These are phyloP conservation scores for Ooceraea biroi DNA, from an alignment of 1,140 invertebrate genomes.

Conservation along the genomic window DNA sequence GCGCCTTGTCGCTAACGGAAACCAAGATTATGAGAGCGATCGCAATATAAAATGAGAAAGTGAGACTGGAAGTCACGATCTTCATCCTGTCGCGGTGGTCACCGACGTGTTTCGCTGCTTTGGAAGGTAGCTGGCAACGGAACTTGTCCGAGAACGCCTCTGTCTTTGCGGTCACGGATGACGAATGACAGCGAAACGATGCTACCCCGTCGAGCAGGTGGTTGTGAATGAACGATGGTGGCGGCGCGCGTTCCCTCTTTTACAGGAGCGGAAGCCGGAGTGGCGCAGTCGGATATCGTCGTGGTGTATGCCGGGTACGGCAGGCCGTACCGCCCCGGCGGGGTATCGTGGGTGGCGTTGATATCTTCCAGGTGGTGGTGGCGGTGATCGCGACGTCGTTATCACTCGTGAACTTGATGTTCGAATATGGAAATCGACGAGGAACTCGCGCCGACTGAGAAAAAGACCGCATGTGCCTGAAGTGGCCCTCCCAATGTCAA, in stretches of 20 bases:
- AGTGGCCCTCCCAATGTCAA: background rate
- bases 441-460: background rate
- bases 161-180: background rate
- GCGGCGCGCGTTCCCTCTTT: conserved; percentile 77
- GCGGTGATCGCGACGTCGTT: background rate
- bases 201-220: conserved; percentile 78
- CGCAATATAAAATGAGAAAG: conserved; percentile 55
- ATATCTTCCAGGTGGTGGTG: conserved; percentile 9
- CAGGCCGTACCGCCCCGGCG: background rate
- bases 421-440: background rate
- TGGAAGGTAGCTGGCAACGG: background rate
- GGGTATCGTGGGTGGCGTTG: conserved; percentile 46
- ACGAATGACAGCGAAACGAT: conserved; percentile 63
- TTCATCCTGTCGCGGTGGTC: conserved; percentile 62
- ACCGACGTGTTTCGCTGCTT: background rate
- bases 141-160: background rate
- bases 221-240: conserved; percentile 80
- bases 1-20: conserved; percentile 46
- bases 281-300: conserved; percentile 77
- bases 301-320: conserved; percentile 52
- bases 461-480: background rate
- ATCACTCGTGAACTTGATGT: conserved; percentile 22
- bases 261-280: conserved; percentile 72
- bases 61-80: conserved; percentile 63
- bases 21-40: conserved; percentile 66